Conservation (phyloP, 2,113 vertebrate species). For the Panthera uncia region DNA sequence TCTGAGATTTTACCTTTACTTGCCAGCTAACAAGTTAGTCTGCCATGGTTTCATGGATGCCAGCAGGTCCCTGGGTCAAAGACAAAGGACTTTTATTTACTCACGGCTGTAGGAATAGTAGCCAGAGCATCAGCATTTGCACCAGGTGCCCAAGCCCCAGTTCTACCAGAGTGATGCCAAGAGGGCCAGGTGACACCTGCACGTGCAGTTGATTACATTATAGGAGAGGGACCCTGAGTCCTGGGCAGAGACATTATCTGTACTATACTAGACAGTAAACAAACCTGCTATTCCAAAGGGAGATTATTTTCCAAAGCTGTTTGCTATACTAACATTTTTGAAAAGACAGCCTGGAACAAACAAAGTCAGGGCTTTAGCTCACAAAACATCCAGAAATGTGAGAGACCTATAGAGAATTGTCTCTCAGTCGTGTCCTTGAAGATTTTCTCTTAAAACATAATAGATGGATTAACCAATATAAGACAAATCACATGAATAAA, state of each 20-base stretch:
- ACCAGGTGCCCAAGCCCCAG: not conserved
- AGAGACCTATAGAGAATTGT: not conserved
- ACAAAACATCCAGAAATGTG: not conserved
- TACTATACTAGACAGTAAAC: not conserved
- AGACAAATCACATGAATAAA: not conserved
- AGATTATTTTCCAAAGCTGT: not conserved
- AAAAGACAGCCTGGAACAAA: not conserved
- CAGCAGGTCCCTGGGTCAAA: not conserved
- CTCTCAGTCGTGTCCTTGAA: not conserved
- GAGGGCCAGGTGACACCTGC: not conserved
- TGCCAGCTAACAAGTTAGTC: not conserved
- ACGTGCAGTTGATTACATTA: not conserved
- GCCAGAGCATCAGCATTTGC: not conserved
- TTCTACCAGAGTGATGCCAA: not conserved
- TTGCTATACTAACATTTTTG: not conserved
- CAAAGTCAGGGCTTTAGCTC: not conserved
- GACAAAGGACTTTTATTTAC: not conserved
- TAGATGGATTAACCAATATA: not conserved
- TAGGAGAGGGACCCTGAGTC: not conserved
- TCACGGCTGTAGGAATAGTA: not conserved
- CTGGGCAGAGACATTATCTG: not conserved
- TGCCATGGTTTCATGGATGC: not conserved
- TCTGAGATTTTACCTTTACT: not conserved
- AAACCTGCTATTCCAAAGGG: not conserved
- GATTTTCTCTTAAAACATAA: not conserved